Evolutionary conservation across 2,797 vertebrate genomes (phyloP), one percentile per base, ranked within the genome.

Genomic region (Arnoldichthys spilopterus): DNA sequence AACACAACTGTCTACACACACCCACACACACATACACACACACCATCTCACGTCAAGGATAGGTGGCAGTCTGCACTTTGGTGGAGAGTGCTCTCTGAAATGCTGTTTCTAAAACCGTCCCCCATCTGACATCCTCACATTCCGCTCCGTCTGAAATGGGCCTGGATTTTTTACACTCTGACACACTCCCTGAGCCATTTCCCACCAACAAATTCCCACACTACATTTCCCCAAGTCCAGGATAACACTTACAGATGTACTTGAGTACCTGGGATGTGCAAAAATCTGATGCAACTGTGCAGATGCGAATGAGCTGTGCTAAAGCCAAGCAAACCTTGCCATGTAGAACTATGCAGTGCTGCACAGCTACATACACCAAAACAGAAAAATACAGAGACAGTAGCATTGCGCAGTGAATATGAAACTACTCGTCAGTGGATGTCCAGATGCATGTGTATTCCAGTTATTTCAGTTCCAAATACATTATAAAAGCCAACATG

Each of bases 1-100:
- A 2, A 45, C 40, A 74, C n/a, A 11, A n/a, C 43, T 22, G 43
- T 63, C 58, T 37, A 59, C 62, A 72, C 66, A 76, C 49, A 76
- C 67, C n/a, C 72, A 83, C 67, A 43, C 54, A 77, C 53, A 76
- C 16, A 73, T 66, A 83, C 67, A 43, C 54, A 77, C 53, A 76
- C 16, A 73, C 15, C n/a, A 47, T 37, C 56, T 68, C 32, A 22
- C 51, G 24, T 43, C 40, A 59, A n/a, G 64, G 51, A 79, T 26
- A 51, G 71, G 71, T 68, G 53, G 70, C 62, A 59, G 71, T 79
- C 51, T 67, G 24, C 34, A 66, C 61, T 20, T 45, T 3, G 9
- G 28, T 71, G 6, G 34, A 70, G 54, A 40, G 61, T 53, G 43
- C 28, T 73, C 45, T 63, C 22, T 34, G 54, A 53, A 45, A 53